phyloP scores from a whole-genome alignment of 2,888 invertebrate species.

The Tipula helvola region DNA sequence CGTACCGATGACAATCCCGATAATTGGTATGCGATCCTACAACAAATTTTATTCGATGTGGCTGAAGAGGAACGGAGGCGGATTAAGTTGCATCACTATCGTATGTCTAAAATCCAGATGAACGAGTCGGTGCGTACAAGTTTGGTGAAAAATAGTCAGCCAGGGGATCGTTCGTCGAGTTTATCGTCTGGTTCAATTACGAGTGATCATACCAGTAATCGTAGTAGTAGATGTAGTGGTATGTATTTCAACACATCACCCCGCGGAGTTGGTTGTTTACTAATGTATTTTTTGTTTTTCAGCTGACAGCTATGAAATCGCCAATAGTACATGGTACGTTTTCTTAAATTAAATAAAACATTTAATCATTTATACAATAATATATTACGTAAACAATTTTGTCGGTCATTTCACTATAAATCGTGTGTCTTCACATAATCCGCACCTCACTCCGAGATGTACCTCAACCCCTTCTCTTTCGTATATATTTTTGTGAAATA shows the following conservation, averaged over 20 bases:
- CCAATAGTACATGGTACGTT: background rate
- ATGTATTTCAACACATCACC: background rate
- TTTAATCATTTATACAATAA: background rate
- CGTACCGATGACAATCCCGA: background rate
- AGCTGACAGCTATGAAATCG: constrained; percentile 4
- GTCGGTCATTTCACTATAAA: background rate
- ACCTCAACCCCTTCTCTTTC: background rate
- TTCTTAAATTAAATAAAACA: background rate
- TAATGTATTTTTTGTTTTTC: background rate
- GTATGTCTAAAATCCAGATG: background rate
- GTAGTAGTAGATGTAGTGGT: background rate
- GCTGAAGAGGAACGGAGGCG: background rate
- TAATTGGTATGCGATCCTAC: background rate
- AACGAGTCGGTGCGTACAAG: background rate
- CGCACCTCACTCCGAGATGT: too few species aligned
- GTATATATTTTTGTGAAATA: background rate
- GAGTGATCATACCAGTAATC: background rate
- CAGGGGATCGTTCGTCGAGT: background rate
- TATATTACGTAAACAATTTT: background rate
- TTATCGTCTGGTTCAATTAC: background rate
- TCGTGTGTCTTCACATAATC: background rate
- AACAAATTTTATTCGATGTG: background rate
- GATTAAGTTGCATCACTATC: background rate
- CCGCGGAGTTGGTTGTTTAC: background rate
- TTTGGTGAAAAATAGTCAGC: background rate